Evolutionary conservation across 30 jellyfish, hydroid and myxozoan genomes (phyloP).

Genomic region (Hydra vulgaris): DNA sequence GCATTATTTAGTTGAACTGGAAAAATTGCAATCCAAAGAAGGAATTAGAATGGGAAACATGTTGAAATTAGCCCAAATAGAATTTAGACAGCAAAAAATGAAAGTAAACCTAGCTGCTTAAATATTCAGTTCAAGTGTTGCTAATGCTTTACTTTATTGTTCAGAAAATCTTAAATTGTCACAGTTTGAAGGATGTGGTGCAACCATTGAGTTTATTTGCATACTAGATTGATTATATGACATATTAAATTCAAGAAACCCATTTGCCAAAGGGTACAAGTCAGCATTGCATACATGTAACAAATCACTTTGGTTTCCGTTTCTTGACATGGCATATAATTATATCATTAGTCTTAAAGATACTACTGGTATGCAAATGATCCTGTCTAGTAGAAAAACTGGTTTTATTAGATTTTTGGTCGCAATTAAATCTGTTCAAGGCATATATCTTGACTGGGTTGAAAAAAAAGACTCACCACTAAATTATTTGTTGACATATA

Average conservation of each 20-base stretch:
- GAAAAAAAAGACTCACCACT: too few species aligned
- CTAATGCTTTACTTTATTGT: slow-evolving; percentile 46
- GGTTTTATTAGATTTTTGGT: too few species aligned
- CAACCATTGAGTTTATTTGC: slow-evolving; percentile 49
- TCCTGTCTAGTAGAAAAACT: too few species aligned
- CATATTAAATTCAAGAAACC: slow-evolving; percentile 59
- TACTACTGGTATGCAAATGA: slow-evolving; percentile 26
- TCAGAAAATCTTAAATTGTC: slow-evolving; percentile 18
- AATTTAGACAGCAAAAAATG: slow-evolving; percentile 38
- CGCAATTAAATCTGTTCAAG: too few species aligned
- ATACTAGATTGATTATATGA: slow-evolving; percentile 44
- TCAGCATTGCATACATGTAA: slow-evolving; percentile 34
- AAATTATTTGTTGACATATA: too few species aligned
- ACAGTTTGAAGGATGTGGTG: slow-evolving; percentile 44
- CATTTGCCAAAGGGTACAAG: slow-evolving; percentile 52
- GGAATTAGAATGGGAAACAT: slow-evolving; percentile 58
- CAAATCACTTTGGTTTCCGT: slow-evolving; percentile 38
- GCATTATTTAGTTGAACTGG: slow-evolving; percentile 24
- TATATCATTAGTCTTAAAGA: slow-evolving; percentile 29
- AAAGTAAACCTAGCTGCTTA: slow-evolving; percentile 68
- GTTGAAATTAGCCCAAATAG: slow-evolving; percentile 32
- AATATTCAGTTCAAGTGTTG: slow-evolving; percentile 45
- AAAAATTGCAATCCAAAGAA: slow-evolving; percentile 36
- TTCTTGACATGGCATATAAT: slow-evolving; percentile 26
- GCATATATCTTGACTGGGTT: too few species aligned